Evolutionary conservation across 2,797 vertebrate species (phyloP).

Genomic region (Cossypha heuglini): DNA sequence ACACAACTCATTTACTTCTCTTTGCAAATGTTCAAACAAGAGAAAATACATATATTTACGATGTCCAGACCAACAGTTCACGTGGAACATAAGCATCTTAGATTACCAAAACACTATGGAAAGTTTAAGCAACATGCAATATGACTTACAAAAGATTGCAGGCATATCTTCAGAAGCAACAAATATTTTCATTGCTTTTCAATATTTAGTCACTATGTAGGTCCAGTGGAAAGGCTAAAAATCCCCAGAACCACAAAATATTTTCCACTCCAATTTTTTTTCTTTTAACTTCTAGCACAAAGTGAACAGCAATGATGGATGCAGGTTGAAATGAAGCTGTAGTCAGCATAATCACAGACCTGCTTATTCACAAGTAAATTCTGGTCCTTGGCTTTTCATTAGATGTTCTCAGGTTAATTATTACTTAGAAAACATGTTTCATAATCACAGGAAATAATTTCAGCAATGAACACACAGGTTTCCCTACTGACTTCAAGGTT

Average conservation of each 20-base stretch:
- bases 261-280: neutral
- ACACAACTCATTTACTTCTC: neutral
- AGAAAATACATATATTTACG: neutral
- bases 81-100: neutral
- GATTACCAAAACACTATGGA: neutral
- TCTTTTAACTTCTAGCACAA: neutral
- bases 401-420: neutral
- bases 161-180: neutral
- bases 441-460: neutral
- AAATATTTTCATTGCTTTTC: neutral
- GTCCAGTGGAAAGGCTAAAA: neutral
- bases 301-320: neutral
- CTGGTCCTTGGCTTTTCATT: neutral
- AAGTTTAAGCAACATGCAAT: neutral
- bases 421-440: neutral
- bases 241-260: neutral
- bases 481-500: neutral
- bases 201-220: neutral
- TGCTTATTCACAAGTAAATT: neutral
- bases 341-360: neutral
- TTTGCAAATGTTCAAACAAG: neutral
- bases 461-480: neutral
- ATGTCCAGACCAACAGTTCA: neutral
- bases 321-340: neutral
- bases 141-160: neutral